A percentile compares a stretch with the other conserved stretches of the same genome.
Evolutionary conservation across 2,888 invertebrate species (phyloP).

Genomic region (Harmothoe impar): DNA sequence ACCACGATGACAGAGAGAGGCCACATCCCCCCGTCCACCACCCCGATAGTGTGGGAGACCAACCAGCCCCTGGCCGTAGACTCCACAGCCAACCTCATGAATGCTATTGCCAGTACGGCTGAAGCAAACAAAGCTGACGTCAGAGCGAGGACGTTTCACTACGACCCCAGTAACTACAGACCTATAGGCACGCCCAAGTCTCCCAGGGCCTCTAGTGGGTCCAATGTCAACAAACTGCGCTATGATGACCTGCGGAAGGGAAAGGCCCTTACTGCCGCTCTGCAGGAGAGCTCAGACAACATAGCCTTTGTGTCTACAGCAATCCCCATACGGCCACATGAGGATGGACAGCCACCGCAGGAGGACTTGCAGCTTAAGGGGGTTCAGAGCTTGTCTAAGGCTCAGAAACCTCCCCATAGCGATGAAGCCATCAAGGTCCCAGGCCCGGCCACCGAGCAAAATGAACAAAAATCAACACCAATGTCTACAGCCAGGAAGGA

Average conservation of each 20-base stretch:
- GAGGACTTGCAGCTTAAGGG: background rate
- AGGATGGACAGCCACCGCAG: background rate
- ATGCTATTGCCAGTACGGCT: conserved; percentile 41
- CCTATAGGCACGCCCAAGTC: conserved; percentile 51
- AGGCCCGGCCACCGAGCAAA: background rate
- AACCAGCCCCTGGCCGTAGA: background rate
- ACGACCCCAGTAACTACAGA: conserved; percentile 51
- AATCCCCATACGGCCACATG: background rate
- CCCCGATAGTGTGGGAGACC: background rate
- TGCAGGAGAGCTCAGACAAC: background rate
- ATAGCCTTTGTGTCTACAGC: background rate
- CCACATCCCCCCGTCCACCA: background rate
- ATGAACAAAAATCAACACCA: background rate
- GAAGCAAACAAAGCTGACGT: conserved; percentile 41
- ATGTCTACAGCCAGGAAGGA: background rate
- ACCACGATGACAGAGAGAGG: background rate
- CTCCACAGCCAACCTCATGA: conserved; percentile 47
- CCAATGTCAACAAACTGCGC: background rate
- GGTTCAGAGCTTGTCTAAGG: background rate
- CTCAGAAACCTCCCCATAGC: background rate
- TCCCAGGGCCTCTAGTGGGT: conserved; percentile 41
- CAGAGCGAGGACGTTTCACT: conserved; percentile 15
- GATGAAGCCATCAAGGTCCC: conserved; percentile 23
- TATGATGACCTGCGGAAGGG: background rate
- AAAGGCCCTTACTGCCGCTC: conserved; percentile 1